Percentiles rank a stretch among this genome's conserved stretches.
phyloP scores from a whole-genome alignment of 2,888 invertebrate species.

The Acronicta alni region DNA sequence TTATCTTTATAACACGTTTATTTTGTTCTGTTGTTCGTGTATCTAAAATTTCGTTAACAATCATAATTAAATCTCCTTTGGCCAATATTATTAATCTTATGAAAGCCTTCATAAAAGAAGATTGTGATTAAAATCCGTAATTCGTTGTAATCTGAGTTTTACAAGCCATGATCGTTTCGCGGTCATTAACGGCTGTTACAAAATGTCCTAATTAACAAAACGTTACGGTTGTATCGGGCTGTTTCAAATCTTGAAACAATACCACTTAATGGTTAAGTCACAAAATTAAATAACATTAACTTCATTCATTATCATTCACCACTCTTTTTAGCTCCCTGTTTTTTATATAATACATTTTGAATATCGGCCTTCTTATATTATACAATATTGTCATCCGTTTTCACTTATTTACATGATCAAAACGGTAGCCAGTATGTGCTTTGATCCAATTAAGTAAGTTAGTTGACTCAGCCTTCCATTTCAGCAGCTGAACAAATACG shows the following conservation, averaged over 20 bases:
- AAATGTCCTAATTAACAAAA: conserved; percentile 47
- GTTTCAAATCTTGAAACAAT: conserved; percentile 33
- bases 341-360: no score
- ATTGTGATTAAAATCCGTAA: conserved; percentile 20
- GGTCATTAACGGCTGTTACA: conserved; percentile 25
- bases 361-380: no score
- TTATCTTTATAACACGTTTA: no score
- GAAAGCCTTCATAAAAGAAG: conserved; percentile 9
- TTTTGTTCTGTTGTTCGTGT: no score
- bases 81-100: not conserved
- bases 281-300: conserved; percentile 23
- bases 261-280: conserved; percentile 17
- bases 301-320: no score
- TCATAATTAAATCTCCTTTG: not conserved
- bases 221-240: conserved; percentile 33
- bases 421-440: not conserved
- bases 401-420: not conserved
- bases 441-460: conserved; percentile 18
- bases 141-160: conserved; percentile 21
- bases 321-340: no score
- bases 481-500: conserved; percentile 31
- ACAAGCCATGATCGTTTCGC: conserved; percentile 22
- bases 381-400: no score
- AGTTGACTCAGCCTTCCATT: conserved; percentile 14
- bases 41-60: not conserved